Percentiles rank a stretch among this genome's conserved stretches.
Evolutionary conservation across 2,888 invertebrate species (phyloP).

Genomic region (Hyppa rectilinea): DNA sequence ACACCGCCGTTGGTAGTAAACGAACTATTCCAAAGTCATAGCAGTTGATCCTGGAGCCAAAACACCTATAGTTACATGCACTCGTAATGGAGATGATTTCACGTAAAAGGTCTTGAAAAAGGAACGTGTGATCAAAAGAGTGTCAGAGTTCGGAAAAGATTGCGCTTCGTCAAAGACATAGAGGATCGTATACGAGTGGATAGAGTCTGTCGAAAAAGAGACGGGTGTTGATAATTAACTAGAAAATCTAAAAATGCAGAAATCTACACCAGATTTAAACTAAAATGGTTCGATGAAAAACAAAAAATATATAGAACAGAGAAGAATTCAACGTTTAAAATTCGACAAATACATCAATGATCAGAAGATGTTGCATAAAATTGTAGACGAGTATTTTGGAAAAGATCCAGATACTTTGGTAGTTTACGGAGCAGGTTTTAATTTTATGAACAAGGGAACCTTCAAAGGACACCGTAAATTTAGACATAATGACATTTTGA

Average conservation of each 20-base stretch:
- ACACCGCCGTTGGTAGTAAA: no score
- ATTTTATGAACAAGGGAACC: constrained; percentile 14
- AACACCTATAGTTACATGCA: no score
- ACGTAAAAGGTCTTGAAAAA: no score
- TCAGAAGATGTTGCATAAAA: constrained; percentile 10
- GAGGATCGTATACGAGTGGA: neutral
- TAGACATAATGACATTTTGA: constrained; percentile 8
- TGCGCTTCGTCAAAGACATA: neutral
- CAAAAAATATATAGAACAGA: neutral
- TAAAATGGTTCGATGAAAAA: constrained; percentile 8
- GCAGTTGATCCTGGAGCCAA: no score
- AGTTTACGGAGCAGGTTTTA: constrained; percentile 14
- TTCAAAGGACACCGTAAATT: constrained; percentile 1
- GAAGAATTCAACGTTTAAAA: neutral
- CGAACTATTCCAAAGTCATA: no score
- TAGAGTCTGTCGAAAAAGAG: neutral
- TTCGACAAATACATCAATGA: constrained; percentile 22
- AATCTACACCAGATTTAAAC: neutral
- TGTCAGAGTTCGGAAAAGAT: neutral
- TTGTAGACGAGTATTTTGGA: constrained; percentile 20
- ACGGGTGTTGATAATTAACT: neutral
- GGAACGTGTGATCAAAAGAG: neutral
- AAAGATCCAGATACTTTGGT: constrained; percentile 12
- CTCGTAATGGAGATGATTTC: no score
- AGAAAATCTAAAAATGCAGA: neutral